Base-by-base conservation (phyloP, 1,140 invertebrate species). In the Solenopsis fugax region DNA sequence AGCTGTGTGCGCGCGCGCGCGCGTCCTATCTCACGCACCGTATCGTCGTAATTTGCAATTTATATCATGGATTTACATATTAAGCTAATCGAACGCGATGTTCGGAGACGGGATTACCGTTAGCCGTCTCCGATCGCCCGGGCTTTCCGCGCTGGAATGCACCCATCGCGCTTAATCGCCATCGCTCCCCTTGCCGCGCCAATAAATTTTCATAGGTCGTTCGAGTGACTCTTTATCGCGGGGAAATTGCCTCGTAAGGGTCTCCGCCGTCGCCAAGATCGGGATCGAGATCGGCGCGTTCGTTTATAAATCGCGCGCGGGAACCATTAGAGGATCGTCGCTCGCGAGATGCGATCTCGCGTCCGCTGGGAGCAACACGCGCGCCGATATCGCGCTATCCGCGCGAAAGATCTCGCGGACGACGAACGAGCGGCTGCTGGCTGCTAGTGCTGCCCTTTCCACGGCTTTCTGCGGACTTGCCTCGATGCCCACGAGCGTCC, bases 11-110 rank as follows among this genome's bases (percentile, higher is more conserved):
- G 24, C 16, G 48, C 72, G 48, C 72, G 58, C 73, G 60, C 72
- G 10, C 41, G 24, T 80, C n/a, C 41, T 78, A 78, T 78, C 34
- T 71, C 71, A 85, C 45, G 48, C 56, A 48, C 24, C 16, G 34
- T 69, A 65, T 37, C 73, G 60, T 48, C 48, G 73, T 67, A 81
- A 85, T 85, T 78, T 80, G 88, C 76, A 60, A 87, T 89, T 90
- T 90, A 90, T 87, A 87, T 80, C 71, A 69, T 21, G 69, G 29
- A 89, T 89, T 89, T 87, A 56, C 88, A 89, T 87, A 76, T 76
- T 60, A 78, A 81, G n/a, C 56, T 60, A 60, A 84, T 84, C 69
- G n/a, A 37, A 75, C 56, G 24, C 52, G 54, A 71, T 71, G 54
- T 75, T 73, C 45, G 54, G 24, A n/a, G 54, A 58, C 56, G 82